These are phyloP conservation scores for Onychomys torridus DNA, from an alignment of 2,797 vertebrate genomes.

Conservation along the genomic window DNA sequence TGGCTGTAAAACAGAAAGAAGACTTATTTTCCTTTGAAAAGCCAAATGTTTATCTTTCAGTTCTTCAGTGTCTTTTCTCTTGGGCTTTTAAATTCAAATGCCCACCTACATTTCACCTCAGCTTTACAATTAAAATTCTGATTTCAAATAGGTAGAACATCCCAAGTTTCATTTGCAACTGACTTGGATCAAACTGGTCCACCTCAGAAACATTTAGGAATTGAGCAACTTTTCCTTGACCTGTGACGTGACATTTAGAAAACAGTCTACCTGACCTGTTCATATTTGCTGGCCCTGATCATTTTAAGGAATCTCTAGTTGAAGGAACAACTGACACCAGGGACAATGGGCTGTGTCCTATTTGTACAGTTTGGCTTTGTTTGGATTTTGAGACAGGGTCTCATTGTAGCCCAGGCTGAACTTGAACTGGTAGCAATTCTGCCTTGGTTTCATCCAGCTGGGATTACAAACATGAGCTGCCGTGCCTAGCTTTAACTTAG, in stretches of 20 bases:
- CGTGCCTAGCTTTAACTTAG: not conserved
- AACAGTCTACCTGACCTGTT: not conserved
- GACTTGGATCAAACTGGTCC: slow-evolving; percentile 48
- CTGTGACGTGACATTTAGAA: not conserved
- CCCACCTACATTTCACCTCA: slow-evolving; percentile 65
- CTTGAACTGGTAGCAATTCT: not conserved
- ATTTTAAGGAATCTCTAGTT: not conserved
- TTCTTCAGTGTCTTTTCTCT: slow-evolving; percentile 79
- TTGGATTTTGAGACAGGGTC: not conserved
- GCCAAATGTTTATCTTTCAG: slow-evolving; percentile 83
- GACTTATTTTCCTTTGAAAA: slow-evolving; percentile 80
- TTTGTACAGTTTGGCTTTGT: not conserved
- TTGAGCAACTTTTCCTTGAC: slow-evolving; percentile 39
- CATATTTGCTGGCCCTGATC: slow-evolving; percentile 17
- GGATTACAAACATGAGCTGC: not conserved
- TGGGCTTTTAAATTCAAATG: slow-evolving; percentile 74
- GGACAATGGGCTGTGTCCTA: not conserved
- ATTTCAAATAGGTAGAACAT: not conserved
- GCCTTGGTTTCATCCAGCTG: not conserved
- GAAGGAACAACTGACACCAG: not conserved
- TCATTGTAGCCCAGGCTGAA: not conserved
- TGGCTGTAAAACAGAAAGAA: slow-evolving; percentile 83
- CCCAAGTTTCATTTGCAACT: slow-evolving; percentile 11
- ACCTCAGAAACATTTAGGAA: not conserved
- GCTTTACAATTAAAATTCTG: slow-evolving; percentile 50